Conservation (phyloP, 2,113 vertebrate species). For the Anolis carolinensis region DNA sequence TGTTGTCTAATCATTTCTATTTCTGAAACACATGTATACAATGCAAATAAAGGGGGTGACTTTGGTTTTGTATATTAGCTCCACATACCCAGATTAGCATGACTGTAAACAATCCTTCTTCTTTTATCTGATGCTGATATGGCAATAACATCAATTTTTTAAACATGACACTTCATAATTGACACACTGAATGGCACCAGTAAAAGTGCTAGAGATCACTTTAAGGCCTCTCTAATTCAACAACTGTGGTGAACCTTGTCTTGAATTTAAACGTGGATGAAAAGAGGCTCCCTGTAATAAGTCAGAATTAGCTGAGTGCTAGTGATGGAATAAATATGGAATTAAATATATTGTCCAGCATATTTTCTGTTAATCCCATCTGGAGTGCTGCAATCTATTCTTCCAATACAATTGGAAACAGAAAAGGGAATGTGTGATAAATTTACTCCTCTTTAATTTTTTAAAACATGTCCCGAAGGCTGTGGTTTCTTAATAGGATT, state of each 20-base stretch:
- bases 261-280: not conserved
- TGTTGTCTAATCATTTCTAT: not conserved
- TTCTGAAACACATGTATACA: not conserved
- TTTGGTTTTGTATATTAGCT: not conserved
- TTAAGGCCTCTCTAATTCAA: not conserved
- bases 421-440: too few relatives aligned
- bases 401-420: too few relatives aligned
- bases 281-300: not conserved
- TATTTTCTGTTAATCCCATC: too few relatives aligned
- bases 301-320: not conserved
- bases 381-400: too few relatives aligned
- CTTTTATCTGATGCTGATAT: too few relatives aligned
- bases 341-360: not conserved
- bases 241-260: not conserved
- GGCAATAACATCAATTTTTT: too few relatives aligned
- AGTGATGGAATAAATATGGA: not conserved
- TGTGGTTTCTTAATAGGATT: too few relatives aligned
- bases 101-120: not conserved
- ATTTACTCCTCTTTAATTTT: too few relatives aligned
- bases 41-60: not conserved
- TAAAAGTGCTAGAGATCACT: not conserved
- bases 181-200: not conserved
- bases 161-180: too few relatives aligned
- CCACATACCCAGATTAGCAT: not conserved
- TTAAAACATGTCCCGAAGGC: too few relatives aligned